Base-by-base conservation (phyloP, 2,888 invertebrate species). In the Dasysyrphus tricinctus region DNA sequence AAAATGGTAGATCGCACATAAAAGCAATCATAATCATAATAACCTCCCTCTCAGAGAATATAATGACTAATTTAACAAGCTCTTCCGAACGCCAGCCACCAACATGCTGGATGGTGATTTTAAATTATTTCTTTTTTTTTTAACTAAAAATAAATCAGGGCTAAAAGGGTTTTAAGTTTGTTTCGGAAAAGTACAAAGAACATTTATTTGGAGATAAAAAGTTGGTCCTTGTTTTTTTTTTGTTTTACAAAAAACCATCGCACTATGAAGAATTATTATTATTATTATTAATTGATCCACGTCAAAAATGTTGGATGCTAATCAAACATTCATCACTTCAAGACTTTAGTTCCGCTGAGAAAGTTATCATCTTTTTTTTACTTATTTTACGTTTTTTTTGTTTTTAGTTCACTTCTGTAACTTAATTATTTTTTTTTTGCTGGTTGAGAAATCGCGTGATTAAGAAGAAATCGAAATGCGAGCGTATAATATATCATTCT, bases 241-340 rank as follows among this genome's bases (percentile, higher is more conserved):
- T n/a, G n/a, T n/a, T n/a, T 47, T 16, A 47, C 61, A 39, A 34
- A 32, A 9, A 14, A 57, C 47, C 47, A 69, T n/a, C 44, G 54
- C 61, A 73, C 32, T 65, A 57, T 42, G 37, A 63, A 51, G 14
- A 61, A 29, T n/a, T 12, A 11, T 24, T 12, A 2, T 56, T 37
- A 16, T 37, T 57, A 11, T 49, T 57, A 63, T 76, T 72, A 69
- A 77, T 59, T 72, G 77, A 77, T 80, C 72, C 54, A 63, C 39
- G 65, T 82, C 80, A 74, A 49, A 16, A 37, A 49, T 34, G 63
- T 81, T 77, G 56, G 61, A 44, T 81, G 70, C 74, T 65, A 63
- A 44, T 75, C 78, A 78, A 67, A 70, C 78, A 81, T 86, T 86
- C 77, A 86, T 86, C 81, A 86, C 77, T 56, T 63, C 63, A 61